phyloP scores from a whole-genome alignment of 1,140 invertebrate species.

The Ganaspis sp. region DNA sequence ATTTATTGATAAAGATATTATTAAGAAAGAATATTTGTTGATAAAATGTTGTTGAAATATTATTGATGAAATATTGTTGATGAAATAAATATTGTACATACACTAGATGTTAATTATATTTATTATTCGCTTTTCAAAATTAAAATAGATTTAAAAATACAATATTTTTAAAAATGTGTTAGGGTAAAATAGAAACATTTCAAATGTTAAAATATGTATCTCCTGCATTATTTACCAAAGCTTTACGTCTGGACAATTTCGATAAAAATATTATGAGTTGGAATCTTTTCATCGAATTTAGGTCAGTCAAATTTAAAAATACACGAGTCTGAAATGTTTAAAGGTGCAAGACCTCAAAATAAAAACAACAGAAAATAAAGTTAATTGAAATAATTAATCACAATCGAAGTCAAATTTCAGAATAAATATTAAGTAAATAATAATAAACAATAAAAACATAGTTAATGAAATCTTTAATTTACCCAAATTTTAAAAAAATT shows the following conservation, averaged over 20 bases:
- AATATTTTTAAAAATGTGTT: too few relatives aligned
- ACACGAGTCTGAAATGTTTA: not conserved
- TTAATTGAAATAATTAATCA: not conserved
- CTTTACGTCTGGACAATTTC: not conserved
- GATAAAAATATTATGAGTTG: not conserved
- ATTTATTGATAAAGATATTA: too few relatives aligned
- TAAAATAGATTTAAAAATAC: too few relatives aligned
- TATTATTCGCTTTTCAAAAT: too few relatives aligned
- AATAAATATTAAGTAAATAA: too few relatives aligned
- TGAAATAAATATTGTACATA: too few relatives aligned
- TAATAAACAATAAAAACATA: not conserved
- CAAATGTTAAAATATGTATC: not conserved
- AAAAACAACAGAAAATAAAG: not conserved
- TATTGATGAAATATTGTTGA: not conserved
- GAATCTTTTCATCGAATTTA: not conserved
- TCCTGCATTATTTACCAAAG: not conserved
- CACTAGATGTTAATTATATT: too few relatives aligned
- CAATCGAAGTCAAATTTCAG: not conserved
- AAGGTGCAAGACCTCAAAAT: not conserved
- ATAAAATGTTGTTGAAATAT: too few relatives aligned
- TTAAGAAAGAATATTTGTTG: too few relatives aligned
- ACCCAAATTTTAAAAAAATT: too few relatives aligned
- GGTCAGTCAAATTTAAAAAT: not conserved
- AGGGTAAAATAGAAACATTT: too few relatives aligned
- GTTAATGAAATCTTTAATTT: too few relatives aligned